Conservation (phyloP, 2,113 vertebrate genomes). For the Gambusia holbrooki region DNA sequence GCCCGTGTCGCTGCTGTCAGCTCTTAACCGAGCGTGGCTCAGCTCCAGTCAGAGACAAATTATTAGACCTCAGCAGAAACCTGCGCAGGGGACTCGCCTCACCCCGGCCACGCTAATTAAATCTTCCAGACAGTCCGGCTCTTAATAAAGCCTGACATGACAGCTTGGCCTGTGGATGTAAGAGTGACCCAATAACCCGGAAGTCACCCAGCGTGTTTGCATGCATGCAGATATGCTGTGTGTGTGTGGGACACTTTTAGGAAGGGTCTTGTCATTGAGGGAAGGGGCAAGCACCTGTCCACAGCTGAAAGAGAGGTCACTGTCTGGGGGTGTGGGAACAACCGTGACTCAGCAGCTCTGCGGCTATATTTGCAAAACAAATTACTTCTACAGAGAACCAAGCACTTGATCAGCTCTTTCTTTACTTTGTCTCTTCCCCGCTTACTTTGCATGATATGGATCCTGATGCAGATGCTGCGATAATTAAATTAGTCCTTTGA, state of each 20-base stretch:
- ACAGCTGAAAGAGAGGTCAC: slow-evolving; percentile 63
- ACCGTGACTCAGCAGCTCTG: slow-evolving; percentile 60
- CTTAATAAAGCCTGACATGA: slow-evolving; percentile 72
- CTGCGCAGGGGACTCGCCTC: slow-evolving; percentile 39
- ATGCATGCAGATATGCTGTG: slow-evolving; percentile 28
- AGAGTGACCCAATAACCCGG: slow-evolving; percentile 61
- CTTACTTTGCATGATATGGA: slow-evolving; percentile 21
- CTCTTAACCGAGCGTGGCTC: slow-evolving; percentile 28
- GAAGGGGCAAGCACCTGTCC: slow-evolving; percentile 74
- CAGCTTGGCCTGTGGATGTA: slow-evolving; percentile 62
- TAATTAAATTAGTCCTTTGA: slow-evolving; percentile 21
- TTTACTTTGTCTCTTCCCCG: not conserved
- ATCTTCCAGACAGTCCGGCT: slow-evolving; percentile 60
- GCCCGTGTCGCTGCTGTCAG: slow-evolving; percentile 33
- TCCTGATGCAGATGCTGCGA: slow-evolving; percentile 25
- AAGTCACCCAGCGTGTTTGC: slow-evolving; percentile 53
- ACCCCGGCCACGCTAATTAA: slow-evolving; percentile 70
- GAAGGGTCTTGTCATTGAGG: slow-evolving; percentile 41
- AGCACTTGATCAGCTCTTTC: slow-evolving; percentile 5
- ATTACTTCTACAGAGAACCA: slow-evolving; percentile 10
- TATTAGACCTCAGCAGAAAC: slow-evolving; percentile 44
- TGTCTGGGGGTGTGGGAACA: slow-evolving; percentile 69
- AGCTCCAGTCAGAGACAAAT: slow-evolving; percentile 44
- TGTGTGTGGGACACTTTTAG: slow-evolving; percentile 37
- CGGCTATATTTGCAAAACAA: slow-evolving; percentile 53